Evolutionary conservation across 2,797 vertebrate genomes (phyloP), one percentile per base, ranked within the genome.

Genomic region (Gallirallus australis): DNA sequence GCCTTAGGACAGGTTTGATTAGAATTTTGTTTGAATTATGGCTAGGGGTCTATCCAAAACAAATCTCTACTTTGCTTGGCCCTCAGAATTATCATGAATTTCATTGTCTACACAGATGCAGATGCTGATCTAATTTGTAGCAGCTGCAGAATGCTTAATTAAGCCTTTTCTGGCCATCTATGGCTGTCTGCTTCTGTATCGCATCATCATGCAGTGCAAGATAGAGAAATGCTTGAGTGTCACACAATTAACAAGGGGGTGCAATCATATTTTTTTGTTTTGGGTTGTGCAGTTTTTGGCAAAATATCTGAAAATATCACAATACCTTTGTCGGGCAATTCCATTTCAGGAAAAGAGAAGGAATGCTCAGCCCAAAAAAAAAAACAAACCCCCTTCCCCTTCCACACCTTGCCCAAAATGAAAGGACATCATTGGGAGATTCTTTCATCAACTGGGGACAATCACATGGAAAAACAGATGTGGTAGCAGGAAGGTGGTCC

Each of bases 281-380:
- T 76, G 88, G 54, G 54, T 93, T 88, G 76, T 85, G 65, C 6
- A 3, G 45, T 96, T 93, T 97, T 86, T 88, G 86, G 92, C 75
- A 94, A 83, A 97, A 95, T 84, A 97, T 77, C 94, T 84, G 63
- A 87, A 96, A 96, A 96, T 91, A 97, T 79, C 84, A 88, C 47
- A 96, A 89, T 94, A 96, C 94, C 90, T 95, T 97, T 90, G 96
- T 89, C 25, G 89, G 93, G 57, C 68, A 27, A 95, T 82, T 91
- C 72, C 92, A 97, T 95, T 97, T 92, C 95, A 93, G 86, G 94
- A 97, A 95, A 84, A 83, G 15, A 90, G 33, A 94, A 95, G 35
- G 30, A 75, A 90, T 0, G 0, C 0, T 1, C 2, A 31, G 11
- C 7, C 72, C 31, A 66, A 91, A 89, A 84, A 75, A 25, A 50